phyloP scores from a whole-genome alignment of 1,140 invertebrate species.

The Melanaphis sacchari region DNA sequence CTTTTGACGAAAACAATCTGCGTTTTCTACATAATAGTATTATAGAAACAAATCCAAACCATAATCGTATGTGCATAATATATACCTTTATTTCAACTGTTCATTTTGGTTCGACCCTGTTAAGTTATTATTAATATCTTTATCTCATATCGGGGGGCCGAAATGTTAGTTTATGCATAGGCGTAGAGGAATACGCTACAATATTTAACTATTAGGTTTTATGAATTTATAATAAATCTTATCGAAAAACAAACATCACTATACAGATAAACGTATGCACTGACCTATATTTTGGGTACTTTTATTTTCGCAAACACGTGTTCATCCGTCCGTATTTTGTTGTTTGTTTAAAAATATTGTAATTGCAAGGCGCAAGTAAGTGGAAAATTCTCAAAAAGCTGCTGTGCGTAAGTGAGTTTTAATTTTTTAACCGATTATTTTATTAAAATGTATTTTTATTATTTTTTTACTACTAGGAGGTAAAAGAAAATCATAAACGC shows the following conservation, averaged over 20 bases:
- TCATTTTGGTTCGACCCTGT: background rate
- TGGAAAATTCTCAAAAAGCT: background rate
- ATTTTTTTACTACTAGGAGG: background rate
- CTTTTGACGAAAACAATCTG: background rate
- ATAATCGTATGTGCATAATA: background rate
- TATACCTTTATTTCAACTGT: background rate
- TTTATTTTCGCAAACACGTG: background rate
- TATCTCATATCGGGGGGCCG: background rate
- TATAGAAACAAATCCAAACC: background rate
- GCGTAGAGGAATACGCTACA: background rate
- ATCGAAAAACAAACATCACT: slow-evolving; percentile 33
- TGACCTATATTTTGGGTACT: slow-evolving; percentile 12
- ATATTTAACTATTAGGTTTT: background rate
- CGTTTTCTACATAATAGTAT: background rate
- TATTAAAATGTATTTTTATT: background rate
- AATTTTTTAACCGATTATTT: slow-evolving; percentile 28
- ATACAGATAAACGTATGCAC: background rate
- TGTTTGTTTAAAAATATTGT: slow-evolving; percentile 12
- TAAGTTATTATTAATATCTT: background rate
- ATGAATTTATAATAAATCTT: background rate
- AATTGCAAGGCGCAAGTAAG: background rate
- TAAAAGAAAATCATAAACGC: background rate
- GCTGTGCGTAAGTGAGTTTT: background rate
- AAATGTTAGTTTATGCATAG: background rate
- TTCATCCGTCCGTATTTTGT: background rate